phyloP scores from a whole-genome alignment of 2,113 vertebrate species.

The Xenotilapia leptura region DNA sequence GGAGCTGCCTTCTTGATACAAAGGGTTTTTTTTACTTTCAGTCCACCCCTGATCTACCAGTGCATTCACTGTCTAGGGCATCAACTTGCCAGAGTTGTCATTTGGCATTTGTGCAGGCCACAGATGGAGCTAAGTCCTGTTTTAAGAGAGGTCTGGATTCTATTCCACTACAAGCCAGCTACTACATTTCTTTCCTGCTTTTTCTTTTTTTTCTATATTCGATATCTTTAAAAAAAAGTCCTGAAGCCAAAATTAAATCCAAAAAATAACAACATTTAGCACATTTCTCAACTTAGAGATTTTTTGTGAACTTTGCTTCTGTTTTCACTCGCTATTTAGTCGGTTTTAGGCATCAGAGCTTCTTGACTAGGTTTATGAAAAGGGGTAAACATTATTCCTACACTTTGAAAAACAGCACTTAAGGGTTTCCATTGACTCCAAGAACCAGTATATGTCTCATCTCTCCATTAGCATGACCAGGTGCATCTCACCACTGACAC shows the following conservation, averaged over 20 bases:
- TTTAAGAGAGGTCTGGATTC: background rate
- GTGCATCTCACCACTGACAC: background rate
- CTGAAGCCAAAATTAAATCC: background rate
- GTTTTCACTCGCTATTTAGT: background rate
- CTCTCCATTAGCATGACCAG: background rate
- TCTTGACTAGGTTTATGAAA: background rate
- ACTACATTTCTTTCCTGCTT: background rate
- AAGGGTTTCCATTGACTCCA: background rate
- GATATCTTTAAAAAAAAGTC: accelerated
- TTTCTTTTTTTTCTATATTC: background rate
- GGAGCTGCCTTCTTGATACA: background rate
- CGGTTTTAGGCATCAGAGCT: background rate
- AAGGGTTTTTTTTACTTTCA: background rate
- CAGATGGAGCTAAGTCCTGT: accelerated
- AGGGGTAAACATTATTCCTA: background rate
- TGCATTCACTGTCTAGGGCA: background rate
- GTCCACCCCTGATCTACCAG: background rate
- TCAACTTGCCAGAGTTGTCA: background rate
- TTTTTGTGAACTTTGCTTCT: background rate
- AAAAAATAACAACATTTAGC: background rate
- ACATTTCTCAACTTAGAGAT: background rate
- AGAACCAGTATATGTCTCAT: background rate
- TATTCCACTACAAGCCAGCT: background rate
- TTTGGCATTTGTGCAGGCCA: accelerated
- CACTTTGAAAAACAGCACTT: background rate